A percentile compares a stretch with the other conserved stretches of the same genome.
These are phyloP conservation scores for Pilophorus perplexus DNA, from an alignment of 2,888 invertebrate species.

Conservation along the genomic window DNA sequence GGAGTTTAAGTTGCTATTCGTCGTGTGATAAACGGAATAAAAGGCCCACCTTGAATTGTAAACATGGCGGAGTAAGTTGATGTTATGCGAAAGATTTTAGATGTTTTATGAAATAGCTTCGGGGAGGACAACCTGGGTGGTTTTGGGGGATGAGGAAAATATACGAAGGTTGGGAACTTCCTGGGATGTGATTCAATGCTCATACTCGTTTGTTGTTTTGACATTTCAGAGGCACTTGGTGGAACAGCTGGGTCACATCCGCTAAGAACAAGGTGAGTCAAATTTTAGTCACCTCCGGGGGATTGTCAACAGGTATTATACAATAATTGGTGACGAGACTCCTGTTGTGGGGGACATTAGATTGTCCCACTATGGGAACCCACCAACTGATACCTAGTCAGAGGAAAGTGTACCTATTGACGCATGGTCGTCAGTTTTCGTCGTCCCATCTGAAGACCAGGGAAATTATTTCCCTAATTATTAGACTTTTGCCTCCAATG, in stretches of 20 bases:
- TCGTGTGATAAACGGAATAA: too few species aligned
- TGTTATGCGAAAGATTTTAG: too few species aligned
- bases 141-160: neutral
- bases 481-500: neutral
- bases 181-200: neutral
- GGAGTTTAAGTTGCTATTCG: too few species aligned
- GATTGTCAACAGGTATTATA: too few species aligned
- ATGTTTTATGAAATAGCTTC: too few species aligned
- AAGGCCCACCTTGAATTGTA: neutral
- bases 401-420: too few species aligned
- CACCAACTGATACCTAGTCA: too few species aligned
- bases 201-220: neutral
- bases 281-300: too few species aligned
- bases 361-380: too few species aligned
- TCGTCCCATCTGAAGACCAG: neutral
- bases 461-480: neutral
- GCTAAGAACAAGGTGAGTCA: conserved; percentile 59
- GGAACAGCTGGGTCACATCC: conserved; percentile 61
- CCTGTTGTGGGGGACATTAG: neutral
- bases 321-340: neutral
- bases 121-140: too few species aligned
- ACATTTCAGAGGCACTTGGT: conserved; percentile 55
- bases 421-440: neutral
- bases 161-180: neutral
- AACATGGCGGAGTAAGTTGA: conserved; percentile 42